Base-by-base conservation (phyloP, 2,797 vertebrate genomes). In the Sebastiscus albofasciatus region DNA sequence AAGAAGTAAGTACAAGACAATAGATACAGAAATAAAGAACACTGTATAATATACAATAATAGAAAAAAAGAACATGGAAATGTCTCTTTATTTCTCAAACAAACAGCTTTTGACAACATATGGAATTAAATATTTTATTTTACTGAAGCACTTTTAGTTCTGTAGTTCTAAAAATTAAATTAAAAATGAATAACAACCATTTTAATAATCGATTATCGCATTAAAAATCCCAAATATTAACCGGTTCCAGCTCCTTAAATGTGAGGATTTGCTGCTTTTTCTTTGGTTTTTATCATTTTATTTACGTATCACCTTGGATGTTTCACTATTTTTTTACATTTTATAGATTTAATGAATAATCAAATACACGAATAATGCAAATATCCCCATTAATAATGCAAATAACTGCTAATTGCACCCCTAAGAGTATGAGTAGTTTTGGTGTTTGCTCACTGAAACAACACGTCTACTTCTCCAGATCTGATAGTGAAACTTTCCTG, bases 401-500 rank as follows among this genome's bases (percentile, higher is more conserved):
- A 36, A 34, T 22, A 0, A 22, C 1, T 27, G 11, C 14, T 27
- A 26, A 16, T 20, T 64, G 31, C 60, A 77, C 22, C 12, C n/a
- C 4, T 2, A 3, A 20, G 13, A 27, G 5, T 26, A 36, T 49
- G 0, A 4, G 16, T 0, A 3, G 26, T 29, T 42, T 10, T 10
- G 22, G 14, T 26, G 2, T 33, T 24, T 29, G 4, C 46, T 62
- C 24, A 1, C 13, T 54, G 8, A 33, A 1, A 34, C n/a, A 7
- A 42, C 39, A 42, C 36, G 13, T 6, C 58, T 67, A 24, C 20
- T 29, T 39, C 52, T 59, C 59, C 27, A 34, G 46, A 49, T 78
- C 68, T 81, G 33, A 7, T 42, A 6, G 9, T 61, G 29, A 78
- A 86, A 86, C 74, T 74, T 83, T 46, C 5, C 14, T 16, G 26